Percentiles rank a stretch among this genome's conserved stretches.
Conservation (phyloP, 2,113 vertebrate species). For the Axis porcinus region DNA sequence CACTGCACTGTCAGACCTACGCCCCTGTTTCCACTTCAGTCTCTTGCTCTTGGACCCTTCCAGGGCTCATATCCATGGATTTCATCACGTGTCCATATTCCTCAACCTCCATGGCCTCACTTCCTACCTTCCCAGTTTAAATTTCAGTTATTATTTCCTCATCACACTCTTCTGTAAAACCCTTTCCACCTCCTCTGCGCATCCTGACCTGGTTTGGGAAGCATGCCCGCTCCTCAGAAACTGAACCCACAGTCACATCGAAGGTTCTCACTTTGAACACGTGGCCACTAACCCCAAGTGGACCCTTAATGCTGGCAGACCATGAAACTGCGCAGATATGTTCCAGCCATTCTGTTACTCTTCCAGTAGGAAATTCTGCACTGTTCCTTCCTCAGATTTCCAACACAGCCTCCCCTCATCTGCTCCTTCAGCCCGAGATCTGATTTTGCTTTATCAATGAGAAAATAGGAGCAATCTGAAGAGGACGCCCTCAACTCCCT, state of each 20-base stretch:
- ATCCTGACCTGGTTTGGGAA: neutral
- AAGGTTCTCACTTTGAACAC: neutral
- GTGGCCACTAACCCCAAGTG: neutral
- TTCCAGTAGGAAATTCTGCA: neutral
- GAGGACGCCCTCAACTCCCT: neutral
- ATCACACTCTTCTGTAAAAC: neutral
- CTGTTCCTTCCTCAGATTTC: neutral
- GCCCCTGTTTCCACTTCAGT: neutral
- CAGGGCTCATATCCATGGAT: neutral
- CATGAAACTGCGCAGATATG: neutral
- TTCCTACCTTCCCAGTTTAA: neutral
- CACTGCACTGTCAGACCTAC: neutral
- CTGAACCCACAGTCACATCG: neutral
- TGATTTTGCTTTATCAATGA: neutral
- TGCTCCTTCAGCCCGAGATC: neutral
- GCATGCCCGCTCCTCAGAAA: neutral
- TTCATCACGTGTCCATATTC: neutral
- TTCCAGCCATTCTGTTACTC: neutral
- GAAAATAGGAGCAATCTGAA: neutral
- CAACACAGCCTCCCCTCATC: neutral
- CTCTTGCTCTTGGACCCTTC: neutral
- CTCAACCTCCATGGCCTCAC: neutral
- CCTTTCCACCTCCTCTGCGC: neutral
- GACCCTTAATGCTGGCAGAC: neutral
- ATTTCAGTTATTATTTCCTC: neutral